Conservation (phyloP, 2,113 vertebrate species). For the Excalfactoria chinensis region DNA sequence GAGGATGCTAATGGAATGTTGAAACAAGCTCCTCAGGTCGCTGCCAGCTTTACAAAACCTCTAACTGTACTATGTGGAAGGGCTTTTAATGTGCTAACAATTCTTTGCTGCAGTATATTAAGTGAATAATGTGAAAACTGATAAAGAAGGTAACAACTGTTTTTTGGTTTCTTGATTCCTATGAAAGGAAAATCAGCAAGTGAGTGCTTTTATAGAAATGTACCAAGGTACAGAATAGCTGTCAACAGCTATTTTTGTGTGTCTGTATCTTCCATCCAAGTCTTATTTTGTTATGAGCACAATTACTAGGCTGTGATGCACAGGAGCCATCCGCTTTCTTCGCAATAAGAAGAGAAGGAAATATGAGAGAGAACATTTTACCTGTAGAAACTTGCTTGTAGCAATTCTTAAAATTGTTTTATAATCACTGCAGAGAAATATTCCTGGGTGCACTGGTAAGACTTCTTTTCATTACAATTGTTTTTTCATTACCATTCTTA, state of each 20-base stretch:
- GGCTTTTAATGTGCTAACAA: not conserved
- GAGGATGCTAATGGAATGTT: not conserved
- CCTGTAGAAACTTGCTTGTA: not conserved
- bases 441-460: not conserved
- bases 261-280: not conserved
- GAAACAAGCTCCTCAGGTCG: constrained; percentile 9
- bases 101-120: not conserved
- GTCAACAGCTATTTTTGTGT: not conserved
- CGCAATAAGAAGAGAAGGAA: not conserved
- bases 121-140: not conserved
- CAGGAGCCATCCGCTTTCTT: not conserved
- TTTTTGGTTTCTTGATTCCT: not conserved
- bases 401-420: not conserved
- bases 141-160: not conserved
- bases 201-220: not conserved
- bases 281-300: not conserved
- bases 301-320: not conserved
- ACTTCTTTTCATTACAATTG: not conserved
- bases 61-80: not conserved
- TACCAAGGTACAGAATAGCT: not conserved
- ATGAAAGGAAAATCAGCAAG: not conserved
- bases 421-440: not conserved
- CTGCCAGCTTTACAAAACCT: constrained; percentile 16
- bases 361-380: not conserved
- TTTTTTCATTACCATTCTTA: constrained; percentile 50